Conservation (phyloP, 1,140 invertebrate genomes). For the Drosophila santomea region DNA sequence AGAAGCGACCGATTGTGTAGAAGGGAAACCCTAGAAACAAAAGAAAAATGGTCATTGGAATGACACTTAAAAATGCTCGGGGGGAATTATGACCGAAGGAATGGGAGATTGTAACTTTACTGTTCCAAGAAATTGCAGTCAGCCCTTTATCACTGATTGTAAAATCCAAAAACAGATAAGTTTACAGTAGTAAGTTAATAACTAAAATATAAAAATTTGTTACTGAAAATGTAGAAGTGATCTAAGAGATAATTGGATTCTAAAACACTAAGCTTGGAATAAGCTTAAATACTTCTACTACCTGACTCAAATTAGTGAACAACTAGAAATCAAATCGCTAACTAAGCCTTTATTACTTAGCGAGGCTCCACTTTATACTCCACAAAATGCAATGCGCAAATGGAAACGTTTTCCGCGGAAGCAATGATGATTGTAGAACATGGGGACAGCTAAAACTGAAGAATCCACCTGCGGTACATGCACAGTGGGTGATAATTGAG, state of each 20-base stretch:
- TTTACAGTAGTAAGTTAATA: neutral
- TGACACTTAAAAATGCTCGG: neutral
- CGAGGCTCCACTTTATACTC: neutral
- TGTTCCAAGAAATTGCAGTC: neutral
- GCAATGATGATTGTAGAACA: slow-evolving; percentile 36
- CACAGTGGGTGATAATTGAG: slow-evolving; percentile 76
- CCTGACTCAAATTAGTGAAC: too few species aligned
- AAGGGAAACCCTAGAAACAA: slow-evolving; percentile 86
- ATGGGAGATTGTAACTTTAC: neutral
- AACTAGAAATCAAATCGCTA: neutral
- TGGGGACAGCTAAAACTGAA: slow-evolving; percentile 63
- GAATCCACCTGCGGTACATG: slow-evolving; percentile 64
- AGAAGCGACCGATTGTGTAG: slow-evolving; percentile 90
- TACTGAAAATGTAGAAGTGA: neutral
- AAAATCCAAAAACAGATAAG: neutral
- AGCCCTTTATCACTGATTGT: neutral
- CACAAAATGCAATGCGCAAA: slow-evolving; percentile 32
- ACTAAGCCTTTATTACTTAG: too few species aligned
- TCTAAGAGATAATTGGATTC: neutral
- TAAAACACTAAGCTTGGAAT: too few species aligned
- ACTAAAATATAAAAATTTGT: too few species aligned
- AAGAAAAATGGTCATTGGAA: slow-evolving; percentile 1
- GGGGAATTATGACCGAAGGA: neutral
- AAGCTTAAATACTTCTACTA: too few species aligned
- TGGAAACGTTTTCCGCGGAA: slow-evolving; percentile 22